phyloP scores from a whole-genome alignment of 2,888 invertebrate species.

The Leucoma salicis region DNA sequence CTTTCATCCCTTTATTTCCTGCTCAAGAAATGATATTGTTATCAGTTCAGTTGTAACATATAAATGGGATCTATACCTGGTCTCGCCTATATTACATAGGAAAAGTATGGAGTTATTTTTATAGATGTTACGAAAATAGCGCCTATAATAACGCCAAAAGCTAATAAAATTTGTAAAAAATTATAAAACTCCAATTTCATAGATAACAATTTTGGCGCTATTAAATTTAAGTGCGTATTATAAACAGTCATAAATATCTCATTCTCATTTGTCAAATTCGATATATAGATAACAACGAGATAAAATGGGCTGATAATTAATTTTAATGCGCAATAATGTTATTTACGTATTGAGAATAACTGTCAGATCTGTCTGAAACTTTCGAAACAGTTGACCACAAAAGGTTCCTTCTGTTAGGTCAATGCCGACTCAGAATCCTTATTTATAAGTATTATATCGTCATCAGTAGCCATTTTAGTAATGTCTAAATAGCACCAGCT shows the following conservation, averaged over 20 bases:
- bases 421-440: conserved; percentile 58
- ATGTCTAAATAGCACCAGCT: conserved; percentile 53
- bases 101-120: no score
- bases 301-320: conserved; percentile 24
- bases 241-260: conserved; percentile 14
- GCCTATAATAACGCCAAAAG: no score
- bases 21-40: no score
- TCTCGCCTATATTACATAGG: no score
- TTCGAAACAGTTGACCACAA: conserved; percentile 61
- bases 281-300: conserved; percentile 9
- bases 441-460: conserved; percentile 51
- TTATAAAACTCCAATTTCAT: background rate
- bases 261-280: conserved; percentile 24
- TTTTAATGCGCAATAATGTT: conserved; percentile 20
- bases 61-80: no score
- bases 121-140: no score
- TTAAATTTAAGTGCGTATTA: background rate
- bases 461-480: conserved; percentile 64
- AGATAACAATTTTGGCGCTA: background rate
- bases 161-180: no score
- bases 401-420: conserved; percentile 59
- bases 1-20: no score
- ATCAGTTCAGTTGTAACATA: no score
- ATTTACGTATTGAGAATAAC: conserved; percentile 26
- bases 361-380: conserved; percentile 43